A percentile compares a stretch with the other conserved stretches of the same genome.
Conservation (phyloP, 2,113 vertebrate genomes). For the Parotia lawesii region DNA sequence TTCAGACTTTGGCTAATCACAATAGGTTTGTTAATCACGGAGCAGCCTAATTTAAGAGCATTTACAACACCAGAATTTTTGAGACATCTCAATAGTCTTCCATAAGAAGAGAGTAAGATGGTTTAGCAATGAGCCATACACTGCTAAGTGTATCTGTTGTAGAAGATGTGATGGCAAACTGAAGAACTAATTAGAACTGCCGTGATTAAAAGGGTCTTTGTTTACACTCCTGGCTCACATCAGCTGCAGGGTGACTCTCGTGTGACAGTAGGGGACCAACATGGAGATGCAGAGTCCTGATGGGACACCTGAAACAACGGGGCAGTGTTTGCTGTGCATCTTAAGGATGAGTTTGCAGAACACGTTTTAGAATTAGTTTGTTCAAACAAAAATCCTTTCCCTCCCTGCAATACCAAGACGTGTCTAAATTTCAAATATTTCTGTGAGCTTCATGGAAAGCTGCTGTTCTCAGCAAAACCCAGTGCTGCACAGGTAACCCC, state of each 20-base stretch:
- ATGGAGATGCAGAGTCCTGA: neutral
- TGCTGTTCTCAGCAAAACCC: constrained; percentile 14
- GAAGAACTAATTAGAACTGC: neutral
- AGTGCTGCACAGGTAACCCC: neutral
- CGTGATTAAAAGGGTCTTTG: neutral
- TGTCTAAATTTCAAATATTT: neutral
- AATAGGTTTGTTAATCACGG: neutral
- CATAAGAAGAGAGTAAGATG: neutral
- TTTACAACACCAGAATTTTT: neutral
- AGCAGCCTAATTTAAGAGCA: neutral
- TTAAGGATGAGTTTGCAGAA: neutral
- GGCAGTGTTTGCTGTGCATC: neutral
- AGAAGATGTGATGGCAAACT: neutral
- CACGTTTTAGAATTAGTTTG: neutral
- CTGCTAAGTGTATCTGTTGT: neutral
- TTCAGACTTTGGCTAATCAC: neutral
- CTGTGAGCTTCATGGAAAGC: neutral
- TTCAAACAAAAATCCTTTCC: neutral
- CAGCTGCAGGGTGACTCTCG: neutral
- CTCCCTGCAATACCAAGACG: neutral
- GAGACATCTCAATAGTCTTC: neutral
- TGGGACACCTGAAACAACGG: neutral
- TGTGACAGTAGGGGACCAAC: neutral
- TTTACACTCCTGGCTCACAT: neutral
- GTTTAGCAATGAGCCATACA: neutral